Conservation (phyloP, 2,888 invertebrate species). For the Uropetala carovei region DNA sequence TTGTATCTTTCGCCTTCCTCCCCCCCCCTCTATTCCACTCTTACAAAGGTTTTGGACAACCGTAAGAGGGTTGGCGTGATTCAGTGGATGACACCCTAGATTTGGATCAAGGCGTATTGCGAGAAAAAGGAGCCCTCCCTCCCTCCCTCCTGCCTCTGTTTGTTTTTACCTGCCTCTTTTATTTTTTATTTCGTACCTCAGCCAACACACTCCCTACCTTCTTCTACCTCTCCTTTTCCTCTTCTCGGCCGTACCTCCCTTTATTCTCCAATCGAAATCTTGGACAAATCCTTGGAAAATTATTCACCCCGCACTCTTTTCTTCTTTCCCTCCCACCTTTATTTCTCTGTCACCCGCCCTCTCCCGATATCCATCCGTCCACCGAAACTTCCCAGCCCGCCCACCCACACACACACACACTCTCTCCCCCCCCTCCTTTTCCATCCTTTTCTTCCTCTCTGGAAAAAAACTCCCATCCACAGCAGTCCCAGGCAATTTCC, state of each 20-base stretch:
- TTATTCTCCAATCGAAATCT: conserved; percentile 61
- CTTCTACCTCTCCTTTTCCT: background rate
- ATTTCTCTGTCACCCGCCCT: conserved; percentile 46
- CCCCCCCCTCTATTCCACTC: background rate
- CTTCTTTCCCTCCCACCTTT: conserved; percentile 48
- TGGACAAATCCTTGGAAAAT: conserved; percentile 57
- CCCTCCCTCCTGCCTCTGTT: conserved; percentile 22
- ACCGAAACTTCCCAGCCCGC: conserved; percentile 34
- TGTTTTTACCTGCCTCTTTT: background rate
- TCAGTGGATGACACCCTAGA: conserved; percentile 61
- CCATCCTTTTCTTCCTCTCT: background rate
- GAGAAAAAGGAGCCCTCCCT: conserved; percentile 15
- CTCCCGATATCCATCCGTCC: conserved; percentile 29
- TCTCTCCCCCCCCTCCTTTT: background rate
- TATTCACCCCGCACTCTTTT: conserved; percentile 37
- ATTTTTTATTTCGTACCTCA: conserved; percentile 22
- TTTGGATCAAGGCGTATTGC: conserved; percentile 57
- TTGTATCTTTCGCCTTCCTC: too few relatives aligned
- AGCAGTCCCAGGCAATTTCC: background rate
- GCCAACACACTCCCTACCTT: background rate
- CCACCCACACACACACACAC: background rate
- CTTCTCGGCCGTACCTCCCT: background rate
- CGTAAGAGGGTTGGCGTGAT: conserved; percentile 53
- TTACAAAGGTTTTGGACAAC: background rate
- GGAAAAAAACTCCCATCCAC: background rate